Conservation (phyloP, 92 coral and sea anemone species). For the Zoanthus solanderi region DNA sequence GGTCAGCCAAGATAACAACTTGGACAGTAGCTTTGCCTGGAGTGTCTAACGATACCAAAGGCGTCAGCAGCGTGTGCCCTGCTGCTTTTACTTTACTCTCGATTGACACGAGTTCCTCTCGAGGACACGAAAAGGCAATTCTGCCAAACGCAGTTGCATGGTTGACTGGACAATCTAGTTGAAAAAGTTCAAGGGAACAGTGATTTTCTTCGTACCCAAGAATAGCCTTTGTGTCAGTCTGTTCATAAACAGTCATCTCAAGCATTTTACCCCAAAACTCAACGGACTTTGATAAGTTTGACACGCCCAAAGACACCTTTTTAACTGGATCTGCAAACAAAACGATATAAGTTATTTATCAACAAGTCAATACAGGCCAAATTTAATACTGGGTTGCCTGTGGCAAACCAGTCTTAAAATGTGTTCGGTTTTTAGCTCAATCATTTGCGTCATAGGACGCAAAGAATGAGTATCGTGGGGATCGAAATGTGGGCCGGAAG, state of each 20-base stretch:
- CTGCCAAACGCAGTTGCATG: constrained; percentile 96
- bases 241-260: constrained; percentile 85
- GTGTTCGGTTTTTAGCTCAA: too few species aligned
- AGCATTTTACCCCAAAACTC: constrained; percentile 83
- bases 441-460: too few species aligned
- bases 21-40: constrained; percentile 97
- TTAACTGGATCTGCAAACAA: constrained; percentile 77
- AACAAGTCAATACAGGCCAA: too few species aligned
- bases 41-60: constrained; percentile 86
- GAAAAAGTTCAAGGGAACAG: constrained; percentile 88
- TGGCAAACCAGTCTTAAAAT: too few species aligned
- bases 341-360: too few species aligned
- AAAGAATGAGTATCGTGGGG: too few species aligned
- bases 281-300: constrained; percentile 76
- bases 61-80: constrained; percentile 84
- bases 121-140: constrained; percentile 95
- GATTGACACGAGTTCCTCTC: constrained; percentile 75
- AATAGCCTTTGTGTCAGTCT: constrained; percentile 71
- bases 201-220: constrained; percentile 81
- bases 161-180: constrained; percentile 76
- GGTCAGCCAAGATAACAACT: constrained; percentile 93
- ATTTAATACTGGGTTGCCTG: too few species aligned
- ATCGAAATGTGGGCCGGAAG: too few species aligned
- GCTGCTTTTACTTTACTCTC: constrained; percentile 71
- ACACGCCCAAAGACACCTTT: constrained; percentile 87